phyloP scores from a whole-genome alignment of 2,113 vertebrate genomes.

The Grammomys dolichurus region DNA sequence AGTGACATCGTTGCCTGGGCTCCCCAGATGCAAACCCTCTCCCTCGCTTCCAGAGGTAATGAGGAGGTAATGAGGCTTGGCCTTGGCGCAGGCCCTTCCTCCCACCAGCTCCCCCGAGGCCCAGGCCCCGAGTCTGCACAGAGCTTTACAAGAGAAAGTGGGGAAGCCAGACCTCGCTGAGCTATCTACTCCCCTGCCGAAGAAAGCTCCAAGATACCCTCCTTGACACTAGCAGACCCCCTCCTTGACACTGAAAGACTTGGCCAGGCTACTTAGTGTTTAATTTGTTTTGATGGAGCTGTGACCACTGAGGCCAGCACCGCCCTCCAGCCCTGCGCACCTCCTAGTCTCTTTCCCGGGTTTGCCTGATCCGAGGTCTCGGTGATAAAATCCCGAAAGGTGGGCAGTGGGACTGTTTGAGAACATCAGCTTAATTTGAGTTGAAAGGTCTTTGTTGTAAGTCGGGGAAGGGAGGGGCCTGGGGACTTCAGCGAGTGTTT shows the following conservation, averaged over 20 bases:
- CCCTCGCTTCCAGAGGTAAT: conserved; percentile 94
- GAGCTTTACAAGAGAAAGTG: conserved; percentile 85
- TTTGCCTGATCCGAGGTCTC: conserved; percentile 83
- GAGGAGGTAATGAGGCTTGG: conserved; percentile 98
- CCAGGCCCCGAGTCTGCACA: conserved; percentile 87
- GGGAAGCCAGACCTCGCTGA: conserved; percentile 82
- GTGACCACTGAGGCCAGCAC: conserved; percentile 84
- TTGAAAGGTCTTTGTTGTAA: conserved; percentile 93
- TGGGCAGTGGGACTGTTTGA: conserved; percentile 88
- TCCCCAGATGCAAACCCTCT: conserved; percentile 89
- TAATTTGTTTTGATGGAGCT: conserved; percentile 86
- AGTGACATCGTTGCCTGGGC: conserved; percentile 89
- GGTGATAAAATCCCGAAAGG: conserved; percentile 86
- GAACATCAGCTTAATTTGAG: conserved; percentile 94
- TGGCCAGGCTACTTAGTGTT: conserved; percentile 79
- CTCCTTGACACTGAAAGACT: conserved; percentile 83
- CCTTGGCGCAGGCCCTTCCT: conserved; percentile 88
- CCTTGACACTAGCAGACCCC: conserved; percentile 76
- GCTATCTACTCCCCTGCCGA: conserved; percentile 74
- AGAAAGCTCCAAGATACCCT: conserved; percentile 74
- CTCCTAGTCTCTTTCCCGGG: conserved; percentile 57
- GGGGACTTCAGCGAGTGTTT: conserved; percentile 93
- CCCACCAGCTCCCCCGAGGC: conserved; percentile 89
- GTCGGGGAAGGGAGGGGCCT: conserved; percentile 90
- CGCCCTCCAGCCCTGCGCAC: not conserved